Evolutionary conservation across 2,888 invertebrate genomes (phyloP).

Genomic region (Caenorhabditis wallacei): DNA sequence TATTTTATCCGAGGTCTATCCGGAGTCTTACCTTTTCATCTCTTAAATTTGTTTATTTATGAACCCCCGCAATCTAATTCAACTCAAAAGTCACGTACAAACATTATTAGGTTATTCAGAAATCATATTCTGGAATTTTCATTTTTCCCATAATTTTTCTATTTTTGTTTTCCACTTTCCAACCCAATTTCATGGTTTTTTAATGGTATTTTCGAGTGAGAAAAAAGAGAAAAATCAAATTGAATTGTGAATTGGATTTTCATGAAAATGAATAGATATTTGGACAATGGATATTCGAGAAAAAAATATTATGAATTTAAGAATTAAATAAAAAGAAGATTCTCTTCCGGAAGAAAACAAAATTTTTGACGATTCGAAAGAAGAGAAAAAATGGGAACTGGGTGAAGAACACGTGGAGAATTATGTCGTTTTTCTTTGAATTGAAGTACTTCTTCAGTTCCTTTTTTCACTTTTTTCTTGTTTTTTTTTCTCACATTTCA

Average conservation of each 20-base stretch:
- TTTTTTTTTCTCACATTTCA: too few relatives aligned
- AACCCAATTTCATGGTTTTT: slow-evolving; percentile 16
- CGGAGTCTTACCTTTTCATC: slow-evolving; percentile 4
- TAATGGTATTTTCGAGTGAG: slow-evolving; percentile 19
- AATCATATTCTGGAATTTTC: slow-evolving; percentile 18
- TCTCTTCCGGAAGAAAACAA: neutral
- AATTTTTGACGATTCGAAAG: slow-evolving; percentile 24
- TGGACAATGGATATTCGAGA: slow-evolving; percentile 11
- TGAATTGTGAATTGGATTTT: slow-evolving; percentile 15
- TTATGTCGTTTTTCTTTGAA: slow-evolving; percentile 3
- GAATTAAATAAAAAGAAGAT: neutral
- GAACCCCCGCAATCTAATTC: slow-evolving; percentile 40
- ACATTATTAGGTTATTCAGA: slow-evolving; percentile 27
- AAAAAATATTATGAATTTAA: slow-evolving; percentile 13
- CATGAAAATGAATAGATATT: neutral
- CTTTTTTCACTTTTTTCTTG: neutral
- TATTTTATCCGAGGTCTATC: neutral
- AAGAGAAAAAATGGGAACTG: neutral
- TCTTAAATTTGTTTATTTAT: slow-evolving; percentile 21
- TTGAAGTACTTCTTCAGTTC: slow-evolving; percentile 24
- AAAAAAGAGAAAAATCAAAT: slow-evolving; percentile 15
- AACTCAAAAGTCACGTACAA: slow-evolving; percentile 41
- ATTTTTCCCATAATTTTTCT: neutral
- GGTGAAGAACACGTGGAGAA: slow-evolving; percentile 4
- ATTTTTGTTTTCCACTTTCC: slow-evolving; percentile 26